Base-by-base conservation (phyloP, 2,888 invertebrate species). In the Andrena haemorrhoa region DNA sequence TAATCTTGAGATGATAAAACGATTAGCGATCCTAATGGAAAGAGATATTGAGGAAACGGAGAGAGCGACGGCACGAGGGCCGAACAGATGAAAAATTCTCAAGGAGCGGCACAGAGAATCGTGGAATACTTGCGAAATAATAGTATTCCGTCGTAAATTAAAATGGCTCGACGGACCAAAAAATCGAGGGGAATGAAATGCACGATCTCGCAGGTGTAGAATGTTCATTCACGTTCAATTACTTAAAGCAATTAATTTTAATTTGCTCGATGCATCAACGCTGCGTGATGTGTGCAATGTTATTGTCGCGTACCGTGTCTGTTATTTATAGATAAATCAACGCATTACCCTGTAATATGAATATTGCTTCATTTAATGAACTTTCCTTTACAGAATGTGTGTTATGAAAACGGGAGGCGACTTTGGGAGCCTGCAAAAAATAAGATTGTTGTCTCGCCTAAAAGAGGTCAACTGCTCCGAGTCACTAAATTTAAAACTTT, bases 1-100 rank as follows among this genome's bases (percentile, higher is more conserved):
- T 89, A 89, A 88, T 89, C 86, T 85, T 85, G 75, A 84, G 86
- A 85, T 79, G 86, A 86, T 88, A 86, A 88, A 89, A 85, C 87
- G 87, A 88, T 89, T 89, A 88, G 89, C 84, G 86, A 87, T 88
- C 83, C 82, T 86, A 86, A 84, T 85, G 84, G 85, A 84, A 82
- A 78, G 84, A 79, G 82, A 84, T 81, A 85, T 85, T 73, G 75
- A 80, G 79, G 82, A 79, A 75, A 82, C 69, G 82, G 79, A 74
- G 85, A 64, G 60, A 31, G 33, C 71, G 53, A n/a, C 75, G 75
- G 75, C 75, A 56, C 83, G 82, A 77, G 65, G 71, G 70, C 61
- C 77, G 84, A 74, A 74, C 84, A 74, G 66, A 74, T 71, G 74
- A 84, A 69, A 80, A 85, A 78, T 85, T 84, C 74, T 73, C 70